A percentile compares a stretch with the other conserved stretches of the same genome.
These are phyloP conservation scores for Rhodophaea formosa DNA, from an alignment of 2,888 invertebrate genomes.

Conservation along the genomic window DNA sequence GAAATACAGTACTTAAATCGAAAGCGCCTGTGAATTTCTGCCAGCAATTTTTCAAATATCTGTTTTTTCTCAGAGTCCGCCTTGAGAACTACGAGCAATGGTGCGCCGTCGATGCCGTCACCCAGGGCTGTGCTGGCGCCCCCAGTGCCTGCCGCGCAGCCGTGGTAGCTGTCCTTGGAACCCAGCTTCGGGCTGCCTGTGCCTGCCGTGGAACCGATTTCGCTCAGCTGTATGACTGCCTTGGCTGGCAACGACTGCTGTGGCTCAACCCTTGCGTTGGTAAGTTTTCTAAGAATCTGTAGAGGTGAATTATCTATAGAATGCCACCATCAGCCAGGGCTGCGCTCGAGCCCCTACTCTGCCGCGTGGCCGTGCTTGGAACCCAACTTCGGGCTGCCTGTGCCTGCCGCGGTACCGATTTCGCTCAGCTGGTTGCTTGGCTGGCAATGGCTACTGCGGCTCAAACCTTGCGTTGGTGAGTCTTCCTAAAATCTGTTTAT, in stretches of 20 bases:
- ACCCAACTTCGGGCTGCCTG: slow-evolving; percentile 94
- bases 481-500: slow-evolving; percentile 26
- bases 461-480: slow-evolving; percentile 96
- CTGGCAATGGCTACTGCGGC: slow-evolving; percentile 94
- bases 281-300: background rate
- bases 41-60: background rate
- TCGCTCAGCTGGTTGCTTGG: slow-evolving; percentile 92
- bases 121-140: slow-evolving; percentile 93
- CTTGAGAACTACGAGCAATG: slow-evolving; percentile 94
- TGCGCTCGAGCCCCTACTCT: too few relatives aligned
- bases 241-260: slow-evolving; percentile 93
- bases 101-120: slow-evolving; percentile 94
- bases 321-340: too few relatives aligned
- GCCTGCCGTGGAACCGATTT: slow-evolving; percentile 93
- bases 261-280: slow-evolving; percentile 92
- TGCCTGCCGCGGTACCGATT: slow-evolving; percentile 92
- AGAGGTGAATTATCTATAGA: too few relatives aligned
- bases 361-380: slow-evolving; percentile 88
- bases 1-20: too few relatives aligned
- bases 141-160: slow-evolving; percentile 92
- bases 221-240: slow-evolving; percentile 91
- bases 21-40: too few relatives aligned
- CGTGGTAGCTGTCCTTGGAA: slow-evolving; percentile 93
- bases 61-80: slow-evolving; percentile 80
- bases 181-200: slow-evolving; percentile 92